Evolutionary conservation across 1,140 invertebrate genomes (phyloP), one percentile per base, ranked within the genome.

Genomic region (Neelides sp.): DNA sequence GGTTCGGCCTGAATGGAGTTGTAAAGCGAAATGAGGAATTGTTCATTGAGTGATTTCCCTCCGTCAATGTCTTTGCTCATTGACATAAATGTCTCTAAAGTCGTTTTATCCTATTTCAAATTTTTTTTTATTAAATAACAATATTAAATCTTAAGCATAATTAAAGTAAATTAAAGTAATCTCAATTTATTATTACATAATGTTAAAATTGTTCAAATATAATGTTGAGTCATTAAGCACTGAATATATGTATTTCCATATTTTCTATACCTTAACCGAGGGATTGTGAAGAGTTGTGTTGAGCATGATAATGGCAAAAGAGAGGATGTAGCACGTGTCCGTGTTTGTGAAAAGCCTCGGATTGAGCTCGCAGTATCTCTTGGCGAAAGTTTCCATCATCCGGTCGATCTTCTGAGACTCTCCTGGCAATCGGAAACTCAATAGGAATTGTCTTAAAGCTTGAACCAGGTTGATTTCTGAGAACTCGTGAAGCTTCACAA

Each of bases 1-100:
- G 94, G 93, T 70, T 98, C 93, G 44, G 89, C 92, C 73, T 94
- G 92, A 68, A 98, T 98, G 64, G 87, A 96, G 65, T 98, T 92
- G 72, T 95, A 98, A 54, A 98, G 71, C 65, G 48, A 47, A n/a
- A 35, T 26, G 2, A 60, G 26, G 22, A 57, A 60, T 0, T 23
- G n/a, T 19, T 41, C 26, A 17, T 55, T 49, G 0, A 57, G 40
- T 2, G 48, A 20, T 12, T 55, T 39, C 35, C 56, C 56, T 24
- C 26, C 39, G 17, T 55, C 59, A 22, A 58, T 52, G 30, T 52
- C 59, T 28, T 55, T 37, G 34, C 53, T 61, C 56, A 58, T 58
- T 34, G 20, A 13, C 26, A 58, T 51, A 35, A 61, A 61, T 39
- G 53, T 48, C 26, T 61, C 59, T 13, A 58, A 23, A 8, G 46